Conservation (phyloP, 2,797 vertebrate species). For the Gymnoscopelus braueri region DNA sequence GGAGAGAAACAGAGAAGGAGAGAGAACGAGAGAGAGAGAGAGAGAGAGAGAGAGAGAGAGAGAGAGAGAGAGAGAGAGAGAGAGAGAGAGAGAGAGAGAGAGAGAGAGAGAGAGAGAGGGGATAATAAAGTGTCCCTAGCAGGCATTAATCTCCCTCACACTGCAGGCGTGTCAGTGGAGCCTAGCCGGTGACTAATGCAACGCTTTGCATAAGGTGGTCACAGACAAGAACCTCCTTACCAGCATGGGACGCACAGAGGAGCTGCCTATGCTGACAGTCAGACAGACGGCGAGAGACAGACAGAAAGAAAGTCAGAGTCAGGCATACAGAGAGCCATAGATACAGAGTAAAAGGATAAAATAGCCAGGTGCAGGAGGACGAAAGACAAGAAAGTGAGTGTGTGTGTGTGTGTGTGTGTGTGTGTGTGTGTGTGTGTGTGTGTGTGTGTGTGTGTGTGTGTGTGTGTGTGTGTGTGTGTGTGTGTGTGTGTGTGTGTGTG, state of each 20-base stretch:
- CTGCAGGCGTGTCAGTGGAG: constrained; percentile 93
- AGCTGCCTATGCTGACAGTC: constrained; percentile 19
- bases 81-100: constrained; percentile 82
- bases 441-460: constrained; percentile 3
- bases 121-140: constrained; percentile 97
- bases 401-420: not conserved
- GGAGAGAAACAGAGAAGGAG: constrained; percentile 79
- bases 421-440: not conserved
- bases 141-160: constrained; percentile 99
- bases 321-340: constrained; percentile 22
- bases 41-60: constrained; percentile 5
- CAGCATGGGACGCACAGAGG: constrained; percentile 61
- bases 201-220: constrained; percentile 98
- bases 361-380: constrained; percentile 26
- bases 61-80: constrained; percentile 75
- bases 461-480: not conserved
- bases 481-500: too few relatives aligned
- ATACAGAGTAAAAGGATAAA: constrained; percentile 26
- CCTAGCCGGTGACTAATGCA: constrained; percentile 98
- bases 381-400: constrained; percentile 36
- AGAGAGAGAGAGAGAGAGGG: constrained; percentile 94
- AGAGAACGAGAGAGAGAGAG: constrained; percentile 35
- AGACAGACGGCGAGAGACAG: constrained; percentile 25
- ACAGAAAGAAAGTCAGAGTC: not conserved
- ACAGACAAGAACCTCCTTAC: constrained; percentile 88